Base-by-base conservation (phyloP, 2,888 invertebrate genomes). In the Mythimna pallens region DNA sequence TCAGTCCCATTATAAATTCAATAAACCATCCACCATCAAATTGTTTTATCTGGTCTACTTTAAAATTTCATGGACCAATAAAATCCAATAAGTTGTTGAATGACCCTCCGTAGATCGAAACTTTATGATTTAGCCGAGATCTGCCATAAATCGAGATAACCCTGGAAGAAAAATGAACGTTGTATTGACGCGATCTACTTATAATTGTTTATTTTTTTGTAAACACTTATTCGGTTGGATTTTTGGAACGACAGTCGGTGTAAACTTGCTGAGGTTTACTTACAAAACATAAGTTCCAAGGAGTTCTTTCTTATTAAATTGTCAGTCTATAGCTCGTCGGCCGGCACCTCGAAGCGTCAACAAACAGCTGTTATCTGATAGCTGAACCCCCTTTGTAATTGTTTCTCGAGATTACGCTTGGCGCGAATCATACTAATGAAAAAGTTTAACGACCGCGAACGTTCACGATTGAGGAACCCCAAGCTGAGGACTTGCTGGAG, bases 371-470 rank as follows among this genome's bases (percentile, higher is more conserved):
- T 73, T 78, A 86, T 76, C 63, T 65, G 80, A 80, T 65, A 61
- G 68, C 70, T 76, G 55, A 66, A 81, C 62, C 72, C 76, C 72
- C 75, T 47, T 65, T 74, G 65, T 80, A 80, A 81, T 84, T 80
- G 73, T 74, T 78, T 72, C 34, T 72, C 55, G 64, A 73, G 78
- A 78, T 76, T 67, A 72, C 50, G 77, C 43, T 65, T 61, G 66
- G 57, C 70, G 66, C n/a, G 70, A 78, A 78, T 76, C 79, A 81
- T 81, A 65, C 64, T 80, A 83, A 86, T 86, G 79, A 78, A 83
- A 80, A 82, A 85, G 79, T 83, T 81, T 72, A 73, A 80, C 70
- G 75, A 67, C 69, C 70, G 59, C 70, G 25, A 70, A 76, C 65
- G 68, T 62, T 58, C 50, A 63, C 55, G 64, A 79, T 70, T 69